Evolutionary conservation across 2,888 invertebrate genomes (phyloP), one percentile per base, ranked within the genome.

Genomic region (Griposia aprilina): DNA sequence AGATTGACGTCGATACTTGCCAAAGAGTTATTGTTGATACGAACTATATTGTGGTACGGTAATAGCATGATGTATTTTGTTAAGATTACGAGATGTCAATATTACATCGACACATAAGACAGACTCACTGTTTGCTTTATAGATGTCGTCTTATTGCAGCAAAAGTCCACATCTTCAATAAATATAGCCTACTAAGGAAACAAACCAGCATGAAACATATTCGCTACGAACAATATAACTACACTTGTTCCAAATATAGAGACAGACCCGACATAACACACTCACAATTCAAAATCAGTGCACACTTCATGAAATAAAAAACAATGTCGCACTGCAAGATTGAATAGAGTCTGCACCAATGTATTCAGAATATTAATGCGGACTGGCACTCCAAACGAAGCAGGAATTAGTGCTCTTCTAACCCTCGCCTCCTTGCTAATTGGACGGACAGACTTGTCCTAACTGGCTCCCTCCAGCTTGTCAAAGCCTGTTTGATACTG

Each of bases 291-390:
- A 15, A 62, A 62, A 83, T 62, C 71, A 62, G 15, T 41, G 66
- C 79, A 67, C 57, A 65, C 36, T 69, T 65, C 68, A 83, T 78
- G 63, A 83, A 78, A 26, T 69, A 65, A 83, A 84, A 79, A 67
- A 76, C 59, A 67, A 67, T 55, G 66, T 66, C 11, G 10, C 45
- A 15, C 63, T 66, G 26, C 30, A 57, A 63, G 63, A 55, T 65
- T 50, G 62, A n/a, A 30, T n/a, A 69, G 68, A 81, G 59, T 59
- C 50, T 30, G 36, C n/a, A 62, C 30, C 67, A 85, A 85, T 82
- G 83, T 80, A 84, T 75, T 80, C 87, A 74, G 80, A 83, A 81
- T 81, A 80, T 74, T 62, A 87, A 80, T 80, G 69, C 52, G n/a
- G n/a, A 2, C 76, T 45, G n/a, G 73, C 67, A 41, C 72, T 78